Percentiles rank a stretch among this genome's conserved stretches.
These are phyloP conservation scores for Catajapyx aquilonaris DNA, from an alignment of 1,140 invertebrate genomes.

Conservation along the genomic window DNA sequence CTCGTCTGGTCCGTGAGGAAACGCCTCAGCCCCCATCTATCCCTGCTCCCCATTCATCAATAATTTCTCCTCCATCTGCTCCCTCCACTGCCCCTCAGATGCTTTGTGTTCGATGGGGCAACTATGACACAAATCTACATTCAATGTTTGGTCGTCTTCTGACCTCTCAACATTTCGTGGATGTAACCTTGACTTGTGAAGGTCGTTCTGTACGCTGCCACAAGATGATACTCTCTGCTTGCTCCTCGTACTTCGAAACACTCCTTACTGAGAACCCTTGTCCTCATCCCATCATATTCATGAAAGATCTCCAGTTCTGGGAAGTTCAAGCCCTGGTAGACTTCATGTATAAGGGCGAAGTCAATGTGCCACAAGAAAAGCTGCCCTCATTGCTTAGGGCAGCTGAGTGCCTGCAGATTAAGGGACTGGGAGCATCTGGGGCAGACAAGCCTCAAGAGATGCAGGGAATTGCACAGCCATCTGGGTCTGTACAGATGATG, in stretches of 20 bases:
- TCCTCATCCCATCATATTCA: slow-evolving; percentile 21
- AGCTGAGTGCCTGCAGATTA: slow-evolving; percentile 14
- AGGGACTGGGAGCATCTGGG: slow-evolving; percentile 13
- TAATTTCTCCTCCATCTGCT: slow-evolving; percentile 1
- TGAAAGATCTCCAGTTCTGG: slow-evolving; percentile 23
- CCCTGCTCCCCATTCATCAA: no score
- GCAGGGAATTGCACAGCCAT: no score
- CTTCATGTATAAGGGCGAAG: slow-evolving; percentile 34
- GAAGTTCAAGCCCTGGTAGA: slow-evolving; percentile 28
- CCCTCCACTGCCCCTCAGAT: slow-evolving; percentile 6
- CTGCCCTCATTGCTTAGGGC: slow-evolving; percentile 12
- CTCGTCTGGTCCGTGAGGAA: no score
- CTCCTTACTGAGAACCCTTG: slow-evolving; percentile 17
- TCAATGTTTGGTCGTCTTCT: slow-evolving; percentile 26
- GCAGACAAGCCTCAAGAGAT: no score
- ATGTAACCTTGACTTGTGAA: slow-evolving; percentile 31
- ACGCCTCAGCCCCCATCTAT: no score
- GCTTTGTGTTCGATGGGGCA: slow-evolving; percentile 24
- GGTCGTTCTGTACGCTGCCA: slow-evolving; percentile 24
- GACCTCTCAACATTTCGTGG: slow-evolving; percentile 27
- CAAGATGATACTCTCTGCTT: slow-evolving; percentile 19
- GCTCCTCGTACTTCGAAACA: slow-evolving; percentile 18
- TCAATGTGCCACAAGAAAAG: slow-evolving; percentile 14
- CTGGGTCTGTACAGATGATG: no score
- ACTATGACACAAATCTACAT: slow-evolving; percentile 25